Percentiles rank a stretch among this genome's conserved stretches.
These are phyloP conservation scores for Maconellicoccus hirsutus DNA, from an alignment of 1,140 invertebrate species.

Conservation along the genomic window DNA sequence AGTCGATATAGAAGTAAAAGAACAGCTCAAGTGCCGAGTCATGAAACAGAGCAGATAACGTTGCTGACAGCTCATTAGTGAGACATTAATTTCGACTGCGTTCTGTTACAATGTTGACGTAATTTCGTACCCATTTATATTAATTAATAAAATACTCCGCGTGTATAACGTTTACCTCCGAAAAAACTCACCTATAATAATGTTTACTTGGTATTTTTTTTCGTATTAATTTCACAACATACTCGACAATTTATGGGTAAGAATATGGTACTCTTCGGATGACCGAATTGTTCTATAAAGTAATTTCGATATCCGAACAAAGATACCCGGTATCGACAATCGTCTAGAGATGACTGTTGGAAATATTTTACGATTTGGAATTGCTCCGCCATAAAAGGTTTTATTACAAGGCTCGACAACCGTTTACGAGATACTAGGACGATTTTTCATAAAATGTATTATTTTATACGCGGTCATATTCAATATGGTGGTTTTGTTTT, in stretches of 20 bases:
- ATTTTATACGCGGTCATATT: neutral
- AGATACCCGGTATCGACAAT: neutral
- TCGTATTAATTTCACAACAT: no score
- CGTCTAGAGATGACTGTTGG: neutral
- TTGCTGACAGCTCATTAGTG: conserved; percentile 3
- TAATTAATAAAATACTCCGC: neutral
- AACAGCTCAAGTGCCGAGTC: no score
- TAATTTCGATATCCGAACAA: no score
- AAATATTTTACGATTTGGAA: neutral
- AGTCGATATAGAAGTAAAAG: no score
- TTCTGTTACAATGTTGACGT: neutral
- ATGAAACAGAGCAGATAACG: neutral
- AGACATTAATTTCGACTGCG: conserved; percentile 7
- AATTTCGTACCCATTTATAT: neutral
- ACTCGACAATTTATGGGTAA: no score
- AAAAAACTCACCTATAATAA: no score
- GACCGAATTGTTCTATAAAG: no score
- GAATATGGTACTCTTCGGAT: no score
- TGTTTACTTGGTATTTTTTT: no score
- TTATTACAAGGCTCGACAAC: neutral
- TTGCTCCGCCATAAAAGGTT: neutral
- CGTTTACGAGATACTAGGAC: neutral
- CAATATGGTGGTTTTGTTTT: no score
- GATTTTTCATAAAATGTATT: neutral
- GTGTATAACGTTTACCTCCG: no score